Percentiles rank a stretch among this genome's conserved stretches.
phyloP scores from a whole-genome alignment of 2,113 vertebrate species.

The Apus apus region DNA sequence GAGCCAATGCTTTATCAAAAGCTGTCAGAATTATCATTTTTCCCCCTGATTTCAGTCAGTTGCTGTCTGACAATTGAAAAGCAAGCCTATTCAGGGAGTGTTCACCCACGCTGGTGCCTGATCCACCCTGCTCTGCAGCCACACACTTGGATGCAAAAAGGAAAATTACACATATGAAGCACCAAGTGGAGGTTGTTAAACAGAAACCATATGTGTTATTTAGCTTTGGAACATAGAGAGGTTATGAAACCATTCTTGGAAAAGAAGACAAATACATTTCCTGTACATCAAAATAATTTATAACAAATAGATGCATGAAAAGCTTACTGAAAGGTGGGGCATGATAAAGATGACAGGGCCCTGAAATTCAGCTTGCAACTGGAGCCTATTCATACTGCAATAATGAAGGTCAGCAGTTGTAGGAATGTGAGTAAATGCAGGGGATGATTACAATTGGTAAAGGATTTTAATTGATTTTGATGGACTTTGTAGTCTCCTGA shows the following conservation, averaged over 20 bases:
- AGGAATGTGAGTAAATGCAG: not conserved
- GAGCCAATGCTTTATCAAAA: conserved; percentile 43
- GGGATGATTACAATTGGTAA: not conserved
- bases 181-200: conserved; percentile 45
- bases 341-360: not conserved
- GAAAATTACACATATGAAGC: conserved; percentile 27
- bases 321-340: not conserved
- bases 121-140: conserved; percentile 44
- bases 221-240: conserved; percentile 31
- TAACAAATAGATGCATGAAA: not conserved
- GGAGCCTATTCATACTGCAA: not conserved
- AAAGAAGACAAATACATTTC: conserved; percentile 5
- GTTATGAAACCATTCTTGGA: conserved; percentile 1
- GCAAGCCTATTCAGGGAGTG: conserved; percentile 18
- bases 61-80: conserved; percentile 52
- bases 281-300: not conserved
- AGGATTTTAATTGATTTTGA: not conserved
- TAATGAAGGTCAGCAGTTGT: not conserved
- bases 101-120: conserved; percentile 44
- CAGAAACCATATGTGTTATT: conserved; percentile 27
- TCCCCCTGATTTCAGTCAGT: conserved; percentile 36
- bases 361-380: not conserved
- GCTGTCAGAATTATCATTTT: conserved; percentile 51
- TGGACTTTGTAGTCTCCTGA: not conserved
- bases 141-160: not conserved